Evolutionary conservation across 35 echinoderm and acorn worm species (phyloP).

Genomic region (Amphiura filiformis): DNA sequence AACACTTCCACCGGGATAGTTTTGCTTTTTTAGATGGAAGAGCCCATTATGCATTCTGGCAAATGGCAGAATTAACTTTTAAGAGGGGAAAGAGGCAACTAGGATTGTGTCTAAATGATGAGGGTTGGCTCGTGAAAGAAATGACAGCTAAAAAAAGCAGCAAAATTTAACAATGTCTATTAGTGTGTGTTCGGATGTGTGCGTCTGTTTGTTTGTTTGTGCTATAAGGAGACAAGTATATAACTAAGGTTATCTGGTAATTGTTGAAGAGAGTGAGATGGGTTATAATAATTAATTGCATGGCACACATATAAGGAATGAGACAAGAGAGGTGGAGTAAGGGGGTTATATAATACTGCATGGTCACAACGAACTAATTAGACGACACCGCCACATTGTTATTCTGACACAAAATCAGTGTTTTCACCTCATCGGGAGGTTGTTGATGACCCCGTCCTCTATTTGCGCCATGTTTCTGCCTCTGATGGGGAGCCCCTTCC

Average conservation of each 20-base stretch:
- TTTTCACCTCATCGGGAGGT: slow-evolving; percentile 5
- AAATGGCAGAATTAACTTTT: too few relatives aligned
- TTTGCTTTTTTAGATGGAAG: too few relatives aligned
- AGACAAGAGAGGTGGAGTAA: too few relatives aligned
- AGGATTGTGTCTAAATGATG: too few relatives aligned
- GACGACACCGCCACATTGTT: slow-evolving; percentile 3
- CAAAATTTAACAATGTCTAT: too few relatives aligned
- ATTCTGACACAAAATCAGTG: neutral
- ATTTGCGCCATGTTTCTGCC: neutral
- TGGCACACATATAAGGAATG: neutral
- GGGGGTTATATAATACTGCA: slow-evolving; percentile 1
- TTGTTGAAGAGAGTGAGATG: neutral
- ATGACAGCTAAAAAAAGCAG: too few relatives aligned
- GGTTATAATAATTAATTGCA: neutral
- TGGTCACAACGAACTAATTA: neutral
- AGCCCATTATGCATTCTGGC: too few relatives aligned
- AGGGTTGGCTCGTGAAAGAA: too few relatives aligned
- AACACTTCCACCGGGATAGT: too few relatives aligned
- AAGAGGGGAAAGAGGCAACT: too few relatives aligned
- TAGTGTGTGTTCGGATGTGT: too few relatives aligned
- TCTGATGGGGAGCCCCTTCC: neutral
- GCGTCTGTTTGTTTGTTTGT: too few relatives aligned
- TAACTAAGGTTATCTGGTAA: neutral
- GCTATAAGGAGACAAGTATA: neutral
- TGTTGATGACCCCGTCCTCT: neutral